Conservation (phyloP, 2,113 vertebrate species). For the Pollachius pollachius region DNA sequence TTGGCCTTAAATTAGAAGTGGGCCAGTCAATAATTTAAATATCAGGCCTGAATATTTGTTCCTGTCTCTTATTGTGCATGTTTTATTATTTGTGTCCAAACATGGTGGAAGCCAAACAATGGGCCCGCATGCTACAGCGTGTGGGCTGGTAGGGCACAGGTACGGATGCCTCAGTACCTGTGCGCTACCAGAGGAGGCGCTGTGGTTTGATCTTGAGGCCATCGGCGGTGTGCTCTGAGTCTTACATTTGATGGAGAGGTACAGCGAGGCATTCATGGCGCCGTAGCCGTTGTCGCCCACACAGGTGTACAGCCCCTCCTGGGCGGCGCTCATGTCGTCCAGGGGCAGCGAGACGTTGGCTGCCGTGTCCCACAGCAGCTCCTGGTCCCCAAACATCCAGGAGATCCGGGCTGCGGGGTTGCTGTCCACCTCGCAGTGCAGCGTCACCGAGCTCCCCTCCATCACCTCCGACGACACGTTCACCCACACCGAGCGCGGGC, state of each 20-base stretch:
- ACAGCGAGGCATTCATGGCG: slow-evolving; percentile 83
- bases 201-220: too few relatives aligned
- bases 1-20: too few relatives aligned
- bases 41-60: too few relatives aligned
- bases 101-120: too few relatives aligned
- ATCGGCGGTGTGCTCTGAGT: slow-evolving; percentile 16
- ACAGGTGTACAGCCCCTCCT: slow-evolving; percentile 85
- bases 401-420: slow-evolving; percentile 80
- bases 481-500: slow-evolving; percentile 81
- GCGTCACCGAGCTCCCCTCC: slow-evolving; percentile 79
- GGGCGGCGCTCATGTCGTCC: slow-evolving; percentile 72
- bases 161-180: too few relatives aligned
- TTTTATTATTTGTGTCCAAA: too few relatives aligned
- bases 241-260: slow-evolving; percentile 86
- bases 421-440: slow-evolving; percentile 86
- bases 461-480: slow-evolving; percentile 83
- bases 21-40: too few relatives aligned
- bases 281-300: slow-evolving; percentile 83
- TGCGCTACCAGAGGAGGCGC: too few relatives aligned
- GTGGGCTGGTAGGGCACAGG: too few relatives aligned
- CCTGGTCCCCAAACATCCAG: slow-evolving; percentile 78
- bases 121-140: too few relatives aligned
- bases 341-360: slow-evolving; percentile 76
- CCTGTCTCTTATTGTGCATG: too few relatives aligned
- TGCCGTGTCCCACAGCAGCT: slow-evolving; percentile 77